Evolutionary conservation across 1,140 invertebrate species (phyloP), one percentile per base, ranked within the genome.

Genomic region (Diabrotica virgifera): DNA sequence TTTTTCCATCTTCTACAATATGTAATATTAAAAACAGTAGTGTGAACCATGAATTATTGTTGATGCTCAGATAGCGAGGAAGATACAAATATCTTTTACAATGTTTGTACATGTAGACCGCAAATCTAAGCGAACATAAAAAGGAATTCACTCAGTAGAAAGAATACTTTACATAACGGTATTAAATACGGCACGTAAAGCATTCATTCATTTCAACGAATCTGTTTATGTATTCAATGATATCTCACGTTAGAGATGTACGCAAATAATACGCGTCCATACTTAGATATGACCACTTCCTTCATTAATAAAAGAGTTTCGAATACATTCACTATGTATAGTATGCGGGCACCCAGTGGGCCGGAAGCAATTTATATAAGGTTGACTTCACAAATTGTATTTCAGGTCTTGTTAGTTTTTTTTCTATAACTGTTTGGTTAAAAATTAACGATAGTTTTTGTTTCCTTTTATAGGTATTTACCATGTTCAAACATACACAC

Each of bases 231-330:
- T 46, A 46, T 46, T 46, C 40, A 46, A 46, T 46, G 40, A 46
- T 46, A 46, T 46, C 40, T 46, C 8, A n/a, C 6, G 40, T 46
- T 10, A 46, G 40, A 46, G 40, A 46, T 46, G 40, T 46, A 46
- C 8, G 40, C 40, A 46, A 46, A 46, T 46, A 46, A 10, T 46
- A 10, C n/a, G n/a, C 8, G 40, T 10, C 40, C 40, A 46, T 46
- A 46, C 40, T 46, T 24, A 46, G 40, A 46, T 46, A 46, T 46
- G n/a, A 46, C 40, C n/a, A 46, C 40, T 46, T 46, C 40, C 40
- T 46, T 46, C n/a, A 46, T 46, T 46, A 46, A 46, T 46, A 46
- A 46, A 46, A 46, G 8, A 46, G 40, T 5, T 2, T 46, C n/a
- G 24, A 46, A 46, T 46, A 46, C n/a, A 46, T 46, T 46, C 40